Percentiles rank a stretch among this genome's conserved stretches.
Evolutionary conservation across 2,797 vertebrate genomes (phyloP).

Genomic region (Crocodylus rhombifer): DNA sequence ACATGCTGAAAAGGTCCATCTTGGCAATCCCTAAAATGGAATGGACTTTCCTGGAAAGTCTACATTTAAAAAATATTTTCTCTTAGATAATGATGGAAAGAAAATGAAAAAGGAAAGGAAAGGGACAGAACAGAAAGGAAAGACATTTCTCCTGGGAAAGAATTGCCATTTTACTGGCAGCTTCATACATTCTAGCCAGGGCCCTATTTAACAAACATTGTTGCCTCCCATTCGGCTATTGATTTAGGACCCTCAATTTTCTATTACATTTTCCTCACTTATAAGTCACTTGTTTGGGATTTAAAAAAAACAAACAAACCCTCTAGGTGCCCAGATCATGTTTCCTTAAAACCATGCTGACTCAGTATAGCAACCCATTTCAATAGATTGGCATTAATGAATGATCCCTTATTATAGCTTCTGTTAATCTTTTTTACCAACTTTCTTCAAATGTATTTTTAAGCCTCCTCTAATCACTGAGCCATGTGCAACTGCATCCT

Average conservation of each 20-base stretch:
- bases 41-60: no score
- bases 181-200: background rate
- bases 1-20: no score
- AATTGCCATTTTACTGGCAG: no score
- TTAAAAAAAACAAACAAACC: background rate
- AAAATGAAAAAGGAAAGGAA: no score
- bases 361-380: background rate
- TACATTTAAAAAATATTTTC: no score
- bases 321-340: background rate
- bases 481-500: background rate
- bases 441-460: conserved; percentile 13
- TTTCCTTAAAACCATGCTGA: background rate
- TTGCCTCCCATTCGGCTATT: background rate
- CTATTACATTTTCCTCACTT: background rate
- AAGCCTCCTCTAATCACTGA: background rate
- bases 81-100: no score
- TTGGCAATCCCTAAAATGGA: no score
- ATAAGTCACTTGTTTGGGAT: no score
- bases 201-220: background rate
- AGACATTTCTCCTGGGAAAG: no score
- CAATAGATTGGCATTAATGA: background rate
- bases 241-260: background rate
- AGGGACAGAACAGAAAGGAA: no score
- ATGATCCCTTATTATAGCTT: background rate
- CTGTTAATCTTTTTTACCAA: conserved; percentile 1